Base-by-base conservation (phyloP, 2,113 vertebrate species). In the Coptodon rendalli region DNA sequence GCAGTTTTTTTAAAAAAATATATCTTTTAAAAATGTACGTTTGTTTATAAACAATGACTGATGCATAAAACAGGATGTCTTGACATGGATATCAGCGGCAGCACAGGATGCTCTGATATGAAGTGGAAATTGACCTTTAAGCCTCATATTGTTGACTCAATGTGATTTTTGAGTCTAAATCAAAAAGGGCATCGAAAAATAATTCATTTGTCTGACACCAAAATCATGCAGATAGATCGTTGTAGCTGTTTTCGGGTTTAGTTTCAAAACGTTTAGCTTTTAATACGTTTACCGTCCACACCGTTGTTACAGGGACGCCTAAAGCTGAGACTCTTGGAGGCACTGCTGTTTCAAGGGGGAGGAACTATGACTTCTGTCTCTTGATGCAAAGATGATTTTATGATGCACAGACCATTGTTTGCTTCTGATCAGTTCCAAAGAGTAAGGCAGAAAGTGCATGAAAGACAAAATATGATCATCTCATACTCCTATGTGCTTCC, bases 11-110 rank as follows among this genome's bases (percentile, higher is more conserved):
- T 1, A 4, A 5, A 36, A 5, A 38, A 0, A 12, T 1, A n/a
- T 66, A 12, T 38, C 17, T 63, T 45, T 27, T 27, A 45, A 71
- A 43, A 71, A 45, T 73, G 13, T 16, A 6, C 22, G 38, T 73
- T 73, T 40, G 6, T 9, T 71, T 43, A 14, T 43, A 71, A 43
- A 71, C 36, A 66, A 66, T 36, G 63, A 43, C n/a, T 43, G 66
- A 24, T 24, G n/a, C 38, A 24, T 24, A 24, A 43, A 71, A 24
- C 19, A 38, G 34, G 61, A 66, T n/a, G 11, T 68, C 10, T 68
- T 68, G 3, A 68, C 38, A 16, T 73, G 0, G 66, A 71, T 73
- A 0, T 6, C 38, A 71, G 0, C 2, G 0, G 34, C 34, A 5
- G 36, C 66, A 71, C 38, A 16, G 0, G 63, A 45, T 45, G 66